Conservation (phyloP, 2,113 vertebrate species). For the Hyaena hyaena region DNA sequence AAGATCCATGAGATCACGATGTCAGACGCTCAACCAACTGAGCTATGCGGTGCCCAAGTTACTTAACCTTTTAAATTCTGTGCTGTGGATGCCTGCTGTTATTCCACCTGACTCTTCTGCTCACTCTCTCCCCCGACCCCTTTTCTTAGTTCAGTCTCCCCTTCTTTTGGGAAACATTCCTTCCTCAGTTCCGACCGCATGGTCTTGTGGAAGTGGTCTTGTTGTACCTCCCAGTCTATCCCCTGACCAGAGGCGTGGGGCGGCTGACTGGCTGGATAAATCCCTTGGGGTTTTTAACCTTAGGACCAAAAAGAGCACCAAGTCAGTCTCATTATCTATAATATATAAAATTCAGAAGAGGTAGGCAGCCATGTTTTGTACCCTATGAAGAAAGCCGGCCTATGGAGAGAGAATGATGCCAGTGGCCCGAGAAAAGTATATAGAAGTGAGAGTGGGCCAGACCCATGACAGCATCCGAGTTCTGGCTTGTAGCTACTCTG, state of each 20-base stretch:
- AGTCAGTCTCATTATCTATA: neutral
- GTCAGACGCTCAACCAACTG: no score
- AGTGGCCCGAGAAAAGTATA: neutral
- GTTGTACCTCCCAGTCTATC: neutral
- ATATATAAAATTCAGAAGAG: neutral
- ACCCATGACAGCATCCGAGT: fast-evolving
- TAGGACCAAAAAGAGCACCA: neutral
- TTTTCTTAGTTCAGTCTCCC: neutral
- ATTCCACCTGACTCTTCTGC: neutral
- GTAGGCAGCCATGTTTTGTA: neutral
- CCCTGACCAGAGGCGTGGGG: neutral
- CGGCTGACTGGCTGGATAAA: neutral
- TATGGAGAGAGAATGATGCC: neutral
- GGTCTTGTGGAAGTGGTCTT: neutral
- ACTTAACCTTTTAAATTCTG: neutral
- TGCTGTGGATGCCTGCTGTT: neutral
- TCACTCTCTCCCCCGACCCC: fast-evolving
- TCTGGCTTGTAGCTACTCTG: neutral
- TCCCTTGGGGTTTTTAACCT: neutral
- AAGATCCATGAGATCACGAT: no score
- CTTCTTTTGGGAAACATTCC: neutral
- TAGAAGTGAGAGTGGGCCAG: neutral
- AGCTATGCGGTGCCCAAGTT: neutral
- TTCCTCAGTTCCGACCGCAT: neutral
- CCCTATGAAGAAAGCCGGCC: neutral